Conservation (phyloP, 2,113 vertebrate species). For the Eolophus roseicapilla region DNA sequence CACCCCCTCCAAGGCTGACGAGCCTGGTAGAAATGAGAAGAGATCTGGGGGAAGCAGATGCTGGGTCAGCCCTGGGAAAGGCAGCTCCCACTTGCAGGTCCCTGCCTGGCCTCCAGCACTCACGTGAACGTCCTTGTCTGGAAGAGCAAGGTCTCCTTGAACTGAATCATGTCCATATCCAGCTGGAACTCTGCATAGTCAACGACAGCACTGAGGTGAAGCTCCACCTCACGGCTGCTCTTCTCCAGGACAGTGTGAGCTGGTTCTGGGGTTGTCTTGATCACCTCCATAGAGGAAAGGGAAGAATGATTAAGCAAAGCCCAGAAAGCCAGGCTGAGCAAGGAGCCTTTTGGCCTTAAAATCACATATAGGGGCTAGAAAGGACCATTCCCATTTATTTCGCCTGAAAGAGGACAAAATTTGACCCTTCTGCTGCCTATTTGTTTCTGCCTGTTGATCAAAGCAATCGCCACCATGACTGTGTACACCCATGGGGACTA, state of each 20-base stretch:
- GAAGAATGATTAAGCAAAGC: not conserved
- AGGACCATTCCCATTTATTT: not conserved
- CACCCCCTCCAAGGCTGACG: not conserved
- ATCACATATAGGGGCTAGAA: not conserved
- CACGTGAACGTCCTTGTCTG: conserved; percentile 81
- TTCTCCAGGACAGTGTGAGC: conserved; percentile 72
- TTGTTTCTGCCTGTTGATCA: not conserved
- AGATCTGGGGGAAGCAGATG: not conserved
- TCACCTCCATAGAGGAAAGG: conserved; percentile 71
- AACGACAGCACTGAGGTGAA: conserved; percentile 78
- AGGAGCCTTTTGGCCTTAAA: not conserved
- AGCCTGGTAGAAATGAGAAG: not conserved
- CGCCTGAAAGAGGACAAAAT: not conserved
- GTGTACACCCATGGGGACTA: not conserved
- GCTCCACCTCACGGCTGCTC: conserved; percentile 74
- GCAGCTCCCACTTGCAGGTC: not conserved
- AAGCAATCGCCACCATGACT: not conserved
- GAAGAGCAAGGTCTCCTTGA: conserved; percentile 85
- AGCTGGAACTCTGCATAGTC: conserved; percentile 76
- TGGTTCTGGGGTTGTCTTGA: conserved; percentile 79
- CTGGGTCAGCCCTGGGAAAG: not conserved
- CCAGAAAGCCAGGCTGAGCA: not conserved
- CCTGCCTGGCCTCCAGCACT: conserved; percentile 58
- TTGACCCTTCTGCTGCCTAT: not conserved
- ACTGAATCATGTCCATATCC: conserved; percentile 43